Percentiles rank a stretch among this genome's conserved stretches.
phyloP scores from a whole-genome alignment of 2,888 invertebrate genomes.

The Parthenolecanium corni region DNA sequence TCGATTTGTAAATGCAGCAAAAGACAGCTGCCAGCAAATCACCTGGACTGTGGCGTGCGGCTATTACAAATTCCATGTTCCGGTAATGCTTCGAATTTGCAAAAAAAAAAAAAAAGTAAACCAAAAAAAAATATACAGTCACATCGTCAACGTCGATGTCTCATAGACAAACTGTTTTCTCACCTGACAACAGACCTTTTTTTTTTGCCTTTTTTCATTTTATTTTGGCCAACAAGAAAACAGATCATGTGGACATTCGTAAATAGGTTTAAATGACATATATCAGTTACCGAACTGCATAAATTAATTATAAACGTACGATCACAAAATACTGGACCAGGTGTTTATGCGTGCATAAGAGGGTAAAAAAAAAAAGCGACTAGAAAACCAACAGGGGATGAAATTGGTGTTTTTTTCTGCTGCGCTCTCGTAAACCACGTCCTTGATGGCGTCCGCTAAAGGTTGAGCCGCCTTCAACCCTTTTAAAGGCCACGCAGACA shows the following conservation, averaged over 20 bases:
- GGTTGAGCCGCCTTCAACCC: slow-evolving; percentile 7
- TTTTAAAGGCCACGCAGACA: too few species aligned
- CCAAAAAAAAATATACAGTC: background rate
- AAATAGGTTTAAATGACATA: too few species aligned
- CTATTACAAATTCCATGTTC: too few species aligned
- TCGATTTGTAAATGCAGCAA: background rate
- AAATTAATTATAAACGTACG: slow-evolving; percentile 3
- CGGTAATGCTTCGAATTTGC: background rate
- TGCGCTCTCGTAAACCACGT: background rate
- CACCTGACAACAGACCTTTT: too few species aligned
- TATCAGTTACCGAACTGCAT: background rate
- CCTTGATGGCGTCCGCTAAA: slow-evolving; percentile 12
- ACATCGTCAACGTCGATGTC: background rate
- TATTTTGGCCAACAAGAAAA: too few species aligned
- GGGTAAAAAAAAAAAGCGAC: too few species aligned
- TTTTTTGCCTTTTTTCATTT: too few species aligned
- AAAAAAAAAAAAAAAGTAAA: background rate
- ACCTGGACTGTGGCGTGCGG: background rate
- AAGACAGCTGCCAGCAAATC: slow-evolving; percentile 1
- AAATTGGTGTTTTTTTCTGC: slow-evolving; percentile 1
- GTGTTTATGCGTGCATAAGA: background rate
- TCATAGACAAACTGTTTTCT: too few species aligned
- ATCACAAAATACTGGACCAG: background rate
- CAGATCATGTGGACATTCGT: too few species aligned
- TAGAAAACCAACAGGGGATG: background rate